Evolutionary conservation across 2,888 invertebrate genomes (phyloP).

Genomic region (Abrostola tripartita): DNA sequence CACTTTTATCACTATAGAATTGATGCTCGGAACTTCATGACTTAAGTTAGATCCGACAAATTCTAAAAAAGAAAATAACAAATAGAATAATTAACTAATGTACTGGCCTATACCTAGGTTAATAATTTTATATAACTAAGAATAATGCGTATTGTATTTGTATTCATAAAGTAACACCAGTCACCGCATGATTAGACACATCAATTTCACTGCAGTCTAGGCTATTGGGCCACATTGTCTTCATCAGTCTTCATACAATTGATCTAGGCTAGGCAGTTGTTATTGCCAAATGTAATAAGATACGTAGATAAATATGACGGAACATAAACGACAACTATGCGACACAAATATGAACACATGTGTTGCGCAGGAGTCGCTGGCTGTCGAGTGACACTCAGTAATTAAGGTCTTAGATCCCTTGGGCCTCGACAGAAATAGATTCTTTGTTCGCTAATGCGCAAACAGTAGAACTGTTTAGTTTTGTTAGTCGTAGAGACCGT

Average conservation of each 20-base stretch:
- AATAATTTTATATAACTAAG: no score
- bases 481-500: slow-evolving; percentile 31
- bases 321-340: slow-evolving; percentile 27
- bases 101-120: no score
- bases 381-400: slow-evolving; percentile 68
- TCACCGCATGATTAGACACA: no score
- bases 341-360: slow-evolving; percentile 53
- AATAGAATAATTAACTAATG: no score
- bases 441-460: slow-evolving; percentile 63
- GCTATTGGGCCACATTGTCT: neutral
- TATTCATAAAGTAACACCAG: no score
- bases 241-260: neutral
- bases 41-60: no score
- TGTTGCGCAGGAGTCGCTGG: slow-evolving; percentile 65
- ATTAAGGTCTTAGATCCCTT: slow-evolving; percentile 71
- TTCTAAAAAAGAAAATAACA: no score
- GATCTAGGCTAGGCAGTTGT: slow-evolving; percentile 7
- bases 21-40: no score
- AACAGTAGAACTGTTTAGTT: slow-evolving; percentile 40
- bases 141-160: no score
- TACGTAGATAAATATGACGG: slow-evolving; percentile 26
- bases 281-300: slow-evolving; percentile 26
- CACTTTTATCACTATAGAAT: no score
- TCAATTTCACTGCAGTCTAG: neutral
- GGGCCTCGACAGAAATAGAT: slow-evolving; percentile 69